These are phyloP conservation scores for Oreocharis arfaki DNA, from an alignment of 2,113 vertebrate genomes.

Conservation along the genomic window DNA sequence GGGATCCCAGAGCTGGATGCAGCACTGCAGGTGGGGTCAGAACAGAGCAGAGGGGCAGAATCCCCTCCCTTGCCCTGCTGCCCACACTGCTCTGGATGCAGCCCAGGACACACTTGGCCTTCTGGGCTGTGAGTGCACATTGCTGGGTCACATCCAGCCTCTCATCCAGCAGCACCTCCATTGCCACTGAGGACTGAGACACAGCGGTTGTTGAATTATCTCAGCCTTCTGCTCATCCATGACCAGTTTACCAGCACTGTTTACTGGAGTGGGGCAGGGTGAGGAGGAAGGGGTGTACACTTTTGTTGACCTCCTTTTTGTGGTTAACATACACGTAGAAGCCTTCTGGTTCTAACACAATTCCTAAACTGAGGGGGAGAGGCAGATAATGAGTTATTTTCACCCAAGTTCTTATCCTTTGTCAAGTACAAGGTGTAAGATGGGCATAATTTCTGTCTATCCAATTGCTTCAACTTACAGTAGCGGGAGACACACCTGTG, in stretches of 20 bases:
- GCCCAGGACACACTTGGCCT: background rate
- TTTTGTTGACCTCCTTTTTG: background rate
- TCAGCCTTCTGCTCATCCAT: background rate
- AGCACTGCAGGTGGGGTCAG: background rate
- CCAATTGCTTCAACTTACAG: background rate
- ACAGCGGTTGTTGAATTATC: background rate
- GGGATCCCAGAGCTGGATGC: background rate
- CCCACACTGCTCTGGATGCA: accelerated
- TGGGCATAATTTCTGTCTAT: background rate
- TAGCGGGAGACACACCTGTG: background rate
- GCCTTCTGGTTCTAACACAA: background rate
- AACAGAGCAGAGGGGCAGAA: background rate
- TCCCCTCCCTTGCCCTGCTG: background rate
- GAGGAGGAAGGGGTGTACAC: background rate
- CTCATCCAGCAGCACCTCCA: background rate
- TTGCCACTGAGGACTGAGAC: background rate
- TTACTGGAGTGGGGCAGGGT: too few species aligned
- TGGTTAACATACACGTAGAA: background rate
- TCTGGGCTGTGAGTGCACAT: background rate
- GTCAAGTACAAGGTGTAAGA: background rate
- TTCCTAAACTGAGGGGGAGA: background rate
- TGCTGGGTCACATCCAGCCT: background rate
- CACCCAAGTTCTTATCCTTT: background rate
- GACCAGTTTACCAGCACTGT: background rate
- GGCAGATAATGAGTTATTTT: background rate